Evolutionary conservation across 1,140 invertebrate genomes (phyloP).

Genomic region (Eupristina koningsbergeri): DNA sequence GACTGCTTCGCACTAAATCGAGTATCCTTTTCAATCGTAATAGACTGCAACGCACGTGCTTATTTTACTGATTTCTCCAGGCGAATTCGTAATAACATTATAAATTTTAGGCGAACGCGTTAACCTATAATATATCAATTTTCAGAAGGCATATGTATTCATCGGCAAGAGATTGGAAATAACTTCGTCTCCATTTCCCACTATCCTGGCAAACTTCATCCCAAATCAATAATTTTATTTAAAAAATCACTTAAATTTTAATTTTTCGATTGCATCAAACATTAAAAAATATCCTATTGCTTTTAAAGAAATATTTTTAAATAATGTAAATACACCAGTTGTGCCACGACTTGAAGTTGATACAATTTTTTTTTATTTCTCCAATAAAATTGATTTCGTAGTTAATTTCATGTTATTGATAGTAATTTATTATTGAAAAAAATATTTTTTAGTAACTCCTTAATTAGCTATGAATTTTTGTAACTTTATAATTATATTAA

Average conservation of each 20-base stretch:
- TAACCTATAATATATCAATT: slow-evolving; percentile 45
- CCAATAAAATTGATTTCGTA: too few relatives aligned
- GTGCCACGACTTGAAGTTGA: too few relatives aligned
- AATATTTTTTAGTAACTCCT: too few relatives aligned
- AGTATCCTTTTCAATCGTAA: slow-evolving; percentile 46
- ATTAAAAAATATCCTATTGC: too few relatives aligned
- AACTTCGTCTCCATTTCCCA: neutral
- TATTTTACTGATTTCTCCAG: slow-evolving; percentile 36
- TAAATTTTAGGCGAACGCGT: slow-evolving; percentile 29
- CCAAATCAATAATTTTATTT: neutral
- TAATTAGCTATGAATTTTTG: too few relatives aligned
- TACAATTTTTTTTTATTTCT: too few relatives aligned
- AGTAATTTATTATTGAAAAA: too few relatives aligned
- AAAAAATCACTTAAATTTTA: neutral
- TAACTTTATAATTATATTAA: too few relatives aligned
- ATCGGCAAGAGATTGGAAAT: neutral
- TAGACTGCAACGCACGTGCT: slow-evolving; percentile 45
- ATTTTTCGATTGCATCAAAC: too few relatives aligned
- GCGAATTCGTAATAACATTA: slow-evolving; percentile 8
- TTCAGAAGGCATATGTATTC: slow-evolving; percentile 26
- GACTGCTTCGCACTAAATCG: slow-evolving; percentile 15
- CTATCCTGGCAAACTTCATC: neutral
- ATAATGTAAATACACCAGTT: too few relatives aligned
- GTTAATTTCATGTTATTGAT: too few relatives aligned
- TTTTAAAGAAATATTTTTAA: too few relatives aligned